Base-by-base conservation (phyloP, 2,113 vertebrate genomes). In the Odocoileus virginianus region DNA sequence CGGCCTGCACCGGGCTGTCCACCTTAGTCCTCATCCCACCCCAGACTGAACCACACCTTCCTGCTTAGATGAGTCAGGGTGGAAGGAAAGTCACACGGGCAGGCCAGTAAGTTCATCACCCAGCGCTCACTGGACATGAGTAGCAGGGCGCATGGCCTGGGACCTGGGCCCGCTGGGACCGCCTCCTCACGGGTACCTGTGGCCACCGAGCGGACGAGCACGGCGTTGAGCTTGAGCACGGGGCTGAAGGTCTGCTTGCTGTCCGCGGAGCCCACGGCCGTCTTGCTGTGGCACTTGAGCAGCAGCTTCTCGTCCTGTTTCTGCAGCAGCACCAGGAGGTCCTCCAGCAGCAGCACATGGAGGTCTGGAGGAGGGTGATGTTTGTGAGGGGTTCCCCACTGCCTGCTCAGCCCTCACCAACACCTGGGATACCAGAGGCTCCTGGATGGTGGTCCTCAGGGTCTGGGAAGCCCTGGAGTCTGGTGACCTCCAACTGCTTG, bases 221-320 rank as follows among this genome's bases (percentile, higher is more conserved):
- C 98, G 0, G 99, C 99, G 12, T 99, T 99, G 95, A 99, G 99
- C 67, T 99, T 99, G 91, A 99, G 99, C 84, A 99, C 86, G 0
- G 99, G 99, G 97, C 99, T 99, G 98, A 99, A 99, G 36, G 99
- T 99, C 57, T 99, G 99, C 86, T 99, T 99, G 98, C 98, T 98
- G 98, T 99, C 99, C 0, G 98, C 96, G n/a, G 99, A 97, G 74
- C 99, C 99, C 36, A 93, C 82, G 0, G 98, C 95, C 0, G 93
- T 98, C 60, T 98, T 98, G 98, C 99, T 98, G 97, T 99, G 99
- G n/a, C 99, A 99, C 5, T 99, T 99, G 0, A 99, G 99, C 96
- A 99, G 99, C 92, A 99, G 98, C 2, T 99, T 99, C 95, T 99
- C 99, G 0, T 99, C 99, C 94, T 98, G 98, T 67, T 99, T 99